phyloP scores from a whole-genome alignment of 2,888 invertebrate species.

The Onthophagus sagittarius region DNA sequence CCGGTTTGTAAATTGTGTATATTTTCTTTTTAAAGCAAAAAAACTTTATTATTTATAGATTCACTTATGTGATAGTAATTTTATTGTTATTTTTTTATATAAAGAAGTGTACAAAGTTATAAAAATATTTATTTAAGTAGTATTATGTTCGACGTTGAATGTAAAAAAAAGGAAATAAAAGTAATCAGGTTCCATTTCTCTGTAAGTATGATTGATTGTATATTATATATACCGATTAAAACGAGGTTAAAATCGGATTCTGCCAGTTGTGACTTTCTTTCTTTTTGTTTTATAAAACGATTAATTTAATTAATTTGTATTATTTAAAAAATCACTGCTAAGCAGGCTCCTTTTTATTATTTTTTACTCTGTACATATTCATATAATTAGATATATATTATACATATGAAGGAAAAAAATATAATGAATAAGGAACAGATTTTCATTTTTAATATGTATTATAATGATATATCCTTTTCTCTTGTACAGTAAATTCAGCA shows the following conservation, averaged over 20 bases:
- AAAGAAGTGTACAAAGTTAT: constrained; percentile 18
- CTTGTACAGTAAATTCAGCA: constrained; percentile 13
- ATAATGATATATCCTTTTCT: constrained; percentile 1
- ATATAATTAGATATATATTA: constrained; percentile 44
- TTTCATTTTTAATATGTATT: constrained; percentile 12
- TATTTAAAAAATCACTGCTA: constrained; percentile 39
- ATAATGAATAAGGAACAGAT: constrained; percentile 28
- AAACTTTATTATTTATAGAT: constrained; percentile 17
- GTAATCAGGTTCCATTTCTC: constrained; percentile 23
- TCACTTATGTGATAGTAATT: constrained; percentile 23
- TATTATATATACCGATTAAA: constrained; percentile 23
- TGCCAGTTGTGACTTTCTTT: not conserved
- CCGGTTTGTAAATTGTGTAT: not conserved
- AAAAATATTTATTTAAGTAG: constrained; percentile 24
- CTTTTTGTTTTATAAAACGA: constrained; percentile 5
- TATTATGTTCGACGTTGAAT: constrained; percentile 16
- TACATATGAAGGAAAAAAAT: constrained; percentile 34
- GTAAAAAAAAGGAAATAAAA: constrained; percentile 16
- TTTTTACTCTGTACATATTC: constrained; percentile 50
- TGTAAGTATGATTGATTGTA: constrained; percentile 22
- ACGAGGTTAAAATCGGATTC: not conserved
- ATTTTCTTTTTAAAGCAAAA: not conserved
- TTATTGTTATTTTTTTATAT: constrained; percentile 1
- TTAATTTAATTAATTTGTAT: constrained; percentile 18
- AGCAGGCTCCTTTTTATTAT: constrained; percentile 42